Conservation (phyloP, 2,797 vertebrate species). For the Ptychadena robeensis region DNA sequence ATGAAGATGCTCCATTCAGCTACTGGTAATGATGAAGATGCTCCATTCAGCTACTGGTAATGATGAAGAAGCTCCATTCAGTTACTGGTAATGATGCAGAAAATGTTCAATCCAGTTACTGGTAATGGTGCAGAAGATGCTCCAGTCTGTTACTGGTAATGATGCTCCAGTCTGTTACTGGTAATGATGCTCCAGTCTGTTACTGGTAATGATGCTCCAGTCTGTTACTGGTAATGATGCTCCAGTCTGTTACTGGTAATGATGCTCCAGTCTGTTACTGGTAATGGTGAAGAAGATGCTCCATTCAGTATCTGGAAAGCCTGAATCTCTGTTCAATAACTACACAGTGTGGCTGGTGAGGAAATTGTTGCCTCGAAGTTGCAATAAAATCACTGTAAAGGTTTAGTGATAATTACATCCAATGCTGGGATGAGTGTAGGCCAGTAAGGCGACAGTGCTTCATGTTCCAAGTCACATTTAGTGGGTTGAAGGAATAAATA, state of each 20-base stretch:
- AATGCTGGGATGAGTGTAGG: neutral
- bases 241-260: neutral
- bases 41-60: neutral
- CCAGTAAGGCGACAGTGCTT: neutral
- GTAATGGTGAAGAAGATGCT: neutral
- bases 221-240: neutral
- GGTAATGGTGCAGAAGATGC: neutral
- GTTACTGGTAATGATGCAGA: neutral
- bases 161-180: no score
- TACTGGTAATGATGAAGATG: no score
- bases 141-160: neutral
- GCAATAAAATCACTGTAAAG: neutral
- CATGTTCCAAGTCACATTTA: neutral
- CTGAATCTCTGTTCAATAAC: neutral
- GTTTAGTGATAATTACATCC: neutral
- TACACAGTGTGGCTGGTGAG: neutral
- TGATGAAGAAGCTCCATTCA: neutral
- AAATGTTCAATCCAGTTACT: neutral
- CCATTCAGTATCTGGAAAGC: neutral
- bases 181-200: no score
- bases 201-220: neutral
- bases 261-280: neutral
- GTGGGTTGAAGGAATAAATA: neutral
- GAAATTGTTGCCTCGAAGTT: neutral
- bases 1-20: neutral